phyloP scores from a whole-genome alignment of 2,113 vertebrate genomes.

The Pollimyrus isidori region DNA sequence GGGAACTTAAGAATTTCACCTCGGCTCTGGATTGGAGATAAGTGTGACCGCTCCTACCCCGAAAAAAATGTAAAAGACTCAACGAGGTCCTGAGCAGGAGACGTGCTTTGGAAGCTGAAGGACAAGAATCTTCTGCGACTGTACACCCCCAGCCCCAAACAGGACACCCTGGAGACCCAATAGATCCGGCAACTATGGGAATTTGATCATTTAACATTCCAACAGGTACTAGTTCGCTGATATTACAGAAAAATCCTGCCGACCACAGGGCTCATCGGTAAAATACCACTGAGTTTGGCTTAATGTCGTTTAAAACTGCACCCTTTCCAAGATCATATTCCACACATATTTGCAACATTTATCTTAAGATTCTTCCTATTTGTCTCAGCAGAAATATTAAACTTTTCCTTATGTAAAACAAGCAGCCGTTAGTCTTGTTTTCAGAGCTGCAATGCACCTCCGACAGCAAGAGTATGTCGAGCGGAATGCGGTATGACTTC shows the following conservation, averaged over 20 bases:
- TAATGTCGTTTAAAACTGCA: background rate
- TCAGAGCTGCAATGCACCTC: background rate
- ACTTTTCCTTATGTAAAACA: background rate
- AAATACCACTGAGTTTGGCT: background rate
- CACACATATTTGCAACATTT: background rate
- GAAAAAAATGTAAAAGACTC: background rate
- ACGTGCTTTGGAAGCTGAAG: background rate
- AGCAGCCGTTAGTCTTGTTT: background rate
- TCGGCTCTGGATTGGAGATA: background rate
- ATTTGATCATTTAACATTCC: background rate
- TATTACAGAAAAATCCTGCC: background rate
- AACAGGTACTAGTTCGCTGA: conserved; percentile 27
- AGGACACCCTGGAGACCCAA: background rate
- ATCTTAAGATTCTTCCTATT: background rate
- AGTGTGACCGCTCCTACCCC: background rate
- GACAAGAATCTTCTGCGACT: conserved; percentile 29
- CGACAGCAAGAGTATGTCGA: background rate
- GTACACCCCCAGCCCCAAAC: background rate
- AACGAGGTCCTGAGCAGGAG: conserved; percentile 18
- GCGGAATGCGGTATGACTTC: background rate
- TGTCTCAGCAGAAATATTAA: background rate
- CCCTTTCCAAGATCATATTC: background rate
- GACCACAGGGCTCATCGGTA: background rate
- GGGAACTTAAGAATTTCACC: background rate
- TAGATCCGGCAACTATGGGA: background rate